Base-by-base conservation (phyloP, 2,888 invertebrate species). In the Sesamia inferens region DNA sequence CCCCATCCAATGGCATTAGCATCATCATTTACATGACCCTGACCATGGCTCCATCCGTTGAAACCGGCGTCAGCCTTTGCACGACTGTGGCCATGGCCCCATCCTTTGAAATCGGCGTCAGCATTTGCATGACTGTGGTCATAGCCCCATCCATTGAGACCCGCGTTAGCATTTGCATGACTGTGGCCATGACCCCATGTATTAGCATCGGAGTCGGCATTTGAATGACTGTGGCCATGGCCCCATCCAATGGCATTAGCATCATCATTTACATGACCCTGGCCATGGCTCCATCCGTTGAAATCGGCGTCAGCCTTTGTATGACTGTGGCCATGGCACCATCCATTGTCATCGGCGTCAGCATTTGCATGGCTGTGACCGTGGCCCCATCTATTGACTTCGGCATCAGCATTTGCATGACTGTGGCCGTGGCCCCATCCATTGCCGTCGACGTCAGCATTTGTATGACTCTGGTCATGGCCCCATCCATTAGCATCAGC, bases 61-160 rank as follows among this genome's bases (percentile, higher is more conserved):
- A 5, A 10, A 0, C 14, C 0, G 0, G 8, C 4, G 0, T 66
- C 0, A 4, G 55, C 48, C 31, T 65, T 57, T n/a, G 65, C 61
- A 5, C 5, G 0, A 39, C 16, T 48, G 2, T 31, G 39, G 5
- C 11, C 24, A 2, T n/a, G 0, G 6, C n/a, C 31, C 3, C 14
- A 14, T 0, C 47, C 47, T 0, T 6, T 48, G 7, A 7, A 2
- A 6, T 6, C 6, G 16, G 48, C 16, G 16, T 48, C 16, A 5
- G 47, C 47, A 5, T 47, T 47, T 5, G 47, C 47, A 47, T 14
- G 5, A 47, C 47, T 47, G 13, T 47, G 14, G 5, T 5, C 47
- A 47, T 1, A 0, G 14, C 14, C 14, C 1, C 47, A 13, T 10
- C 44, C 44, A 13, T 13, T 2, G 13, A 10, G 10, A 0, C 1